These are phyloP conservation scores for Thecocarcelia acutangulata DNA, from an alignment of 2,888 invertebrate genomes.

Conservation along the genomic window DNA sequence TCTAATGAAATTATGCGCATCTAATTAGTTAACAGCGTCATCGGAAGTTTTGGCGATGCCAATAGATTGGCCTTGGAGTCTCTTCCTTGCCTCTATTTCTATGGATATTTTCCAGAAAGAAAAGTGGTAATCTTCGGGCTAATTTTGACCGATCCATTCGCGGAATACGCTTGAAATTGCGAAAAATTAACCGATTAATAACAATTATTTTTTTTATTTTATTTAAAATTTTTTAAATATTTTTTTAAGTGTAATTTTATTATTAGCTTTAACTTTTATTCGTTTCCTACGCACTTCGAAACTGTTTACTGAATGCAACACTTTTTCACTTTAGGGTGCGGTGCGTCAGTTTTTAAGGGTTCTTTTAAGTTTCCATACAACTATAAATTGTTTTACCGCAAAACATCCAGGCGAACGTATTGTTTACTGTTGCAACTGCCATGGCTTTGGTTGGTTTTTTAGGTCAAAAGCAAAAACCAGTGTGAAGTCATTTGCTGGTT, in stretches of 20 bases:
- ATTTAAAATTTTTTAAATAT: no score
- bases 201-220: no score
- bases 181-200: no score
- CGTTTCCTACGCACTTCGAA: background rate
- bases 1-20: no score
- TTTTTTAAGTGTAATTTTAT: background rate
- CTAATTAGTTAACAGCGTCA: no score
- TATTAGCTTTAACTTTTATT: background rate
- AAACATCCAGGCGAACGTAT: conserved; percentile 9
- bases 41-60: no score
- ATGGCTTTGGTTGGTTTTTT: conserved; percentile 49
- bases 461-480: conserved; percentile 61
- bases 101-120: no score
- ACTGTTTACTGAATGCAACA: background rate
- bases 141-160: no score
- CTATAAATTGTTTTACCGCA: conserved; percentile 51
- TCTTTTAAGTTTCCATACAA: conserved; percentile 17
- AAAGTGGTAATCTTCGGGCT: no score
- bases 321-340: conserved; percentile 43
- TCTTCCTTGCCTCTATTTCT: no score
- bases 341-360: conserved; percentile 45
- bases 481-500: conserved; percentile 66
- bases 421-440: conserved; percentile 28
- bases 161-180: no score
- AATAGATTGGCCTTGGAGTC: no score